Conservation (phyloP, 2,797 vertebrate genomes). For the Falco novaeseelandiae region DNA sequence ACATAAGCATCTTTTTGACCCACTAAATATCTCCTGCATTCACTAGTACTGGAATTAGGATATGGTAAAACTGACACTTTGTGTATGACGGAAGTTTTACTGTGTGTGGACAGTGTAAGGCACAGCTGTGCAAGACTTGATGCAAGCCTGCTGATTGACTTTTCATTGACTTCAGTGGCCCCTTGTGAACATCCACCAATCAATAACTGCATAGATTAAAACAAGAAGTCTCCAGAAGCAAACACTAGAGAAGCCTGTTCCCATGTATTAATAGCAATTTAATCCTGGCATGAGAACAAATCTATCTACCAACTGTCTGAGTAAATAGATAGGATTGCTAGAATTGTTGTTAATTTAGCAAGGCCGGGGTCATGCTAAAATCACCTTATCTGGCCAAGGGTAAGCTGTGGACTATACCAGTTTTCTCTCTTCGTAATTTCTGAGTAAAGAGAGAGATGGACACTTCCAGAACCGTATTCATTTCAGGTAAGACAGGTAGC, state of each 20-base stretch:
- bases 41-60: background rate
- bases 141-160: background rate
- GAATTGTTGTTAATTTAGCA: background rate
- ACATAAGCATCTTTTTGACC: background rate
- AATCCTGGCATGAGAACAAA: background rate
- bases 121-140: background rate
- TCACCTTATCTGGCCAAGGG: background rate
- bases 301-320: background rate
- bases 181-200: background rate
- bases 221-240: background rate
- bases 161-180: background rate
- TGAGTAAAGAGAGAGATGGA: background rate
- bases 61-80: background rate
- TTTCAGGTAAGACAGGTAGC: background rate
- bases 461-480: background rate
- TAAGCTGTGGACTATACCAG: background rate
- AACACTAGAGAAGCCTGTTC: background rate
- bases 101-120: background rate
- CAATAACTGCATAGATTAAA: conserved; percentile 1
- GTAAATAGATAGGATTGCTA: background rate
- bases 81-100: background rate
- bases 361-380: background rate
- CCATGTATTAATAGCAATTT: background rate
- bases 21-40: background rate
- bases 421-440: background rate